Evolutionary conservation across 2,888 invertebrate species (phyloP).

Genomic region (Sphinx pinastri): DNA sequence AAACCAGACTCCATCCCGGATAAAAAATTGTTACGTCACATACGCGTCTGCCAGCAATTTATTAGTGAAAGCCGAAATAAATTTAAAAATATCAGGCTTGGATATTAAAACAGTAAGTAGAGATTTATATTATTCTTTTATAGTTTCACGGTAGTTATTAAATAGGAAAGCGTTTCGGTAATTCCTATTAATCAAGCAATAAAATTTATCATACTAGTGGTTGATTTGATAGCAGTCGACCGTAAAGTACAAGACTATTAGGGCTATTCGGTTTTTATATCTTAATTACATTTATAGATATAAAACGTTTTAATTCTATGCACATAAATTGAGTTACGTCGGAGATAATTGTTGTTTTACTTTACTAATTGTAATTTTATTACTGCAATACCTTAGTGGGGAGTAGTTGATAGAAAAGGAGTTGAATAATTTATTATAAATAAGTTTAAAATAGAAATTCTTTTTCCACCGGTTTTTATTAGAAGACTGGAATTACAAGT

Average conservation of each 20-base stretch:
- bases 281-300: constrained; percentile 8
- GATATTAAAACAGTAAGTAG: background rate
- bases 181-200: too few relatives aligned
- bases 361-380: constrained; percentile 13
- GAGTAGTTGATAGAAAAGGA: background rate
- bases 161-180: too few relatives aligned
- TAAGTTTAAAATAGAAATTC: constrained; percentile 1
- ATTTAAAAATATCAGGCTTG: background rate
- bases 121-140: background rate
- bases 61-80: constrained; percentile 9
- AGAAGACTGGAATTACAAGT: background rate
- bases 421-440: background rate
- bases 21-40: constrained; percentile 19
- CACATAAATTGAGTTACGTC: background rate
- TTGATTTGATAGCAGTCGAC: too few relatives aligned
- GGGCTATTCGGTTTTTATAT: background rate
- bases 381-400: constrained; percentile 5
- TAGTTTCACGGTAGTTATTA: too few relatives aligned
- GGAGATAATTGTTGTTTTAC: constrained; percentile 12
- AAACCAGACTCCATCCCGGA: constrained; percentile 9
- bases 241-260: too few relatives aligned
- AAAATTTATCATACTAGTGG: too few relatives aligned
- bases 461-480: background rate
- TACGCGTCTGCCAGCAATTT: background rate
- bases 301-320: constrained; percentile 4